Evolutionary conservation across 2,888 invertebrate species (phyloP), one percentile per base, ranked within the genome.

Genomic region (Hyles lineata): DNA sequence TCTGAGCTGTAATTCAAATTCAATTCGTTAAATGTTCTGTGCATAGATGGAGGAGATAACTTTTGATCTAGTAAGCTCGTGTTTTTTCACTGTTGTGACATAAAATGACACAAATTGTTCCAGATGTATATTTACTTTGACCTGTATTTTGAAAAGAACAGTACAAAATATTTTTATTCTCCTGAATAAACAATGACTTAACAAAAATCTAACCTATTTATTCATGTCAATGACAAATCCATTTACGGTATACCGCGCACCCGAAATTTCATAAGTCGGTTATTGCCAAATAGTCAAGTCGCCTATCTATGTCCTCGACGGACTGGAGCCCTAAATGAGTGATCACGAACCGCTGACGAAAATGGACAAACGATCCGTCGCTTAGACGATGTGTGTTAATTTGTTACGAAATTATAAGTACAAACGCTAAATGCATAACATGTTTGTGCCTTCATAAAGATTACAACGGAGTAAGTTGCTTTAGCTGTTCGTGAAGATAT

Each of bases 341-440:
- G 83, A 90, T 92, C 93, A 93, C 93, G 92, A 89, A 77, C 79
- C 77, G 79, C 82, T 83, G 82, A 87, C 88, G 84, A 85, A 90
- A 89, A 90, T 84, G 87, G 88, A 82, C 84, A 86, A 82, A 82
- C 81, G 73, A 76, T 80, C 81, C 79, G 79, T 81, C 83, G 77
- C 82, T 90, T 90, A 90, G 87, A 84, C 77, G 75, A 80, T 76
- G 76, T 78, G 80, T 85, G 90, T 83, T 90, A 91, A 91, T 88
- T 78, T 73, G 76, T 87, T 83, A 81, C 80, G 80, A 85, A 87
- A 85, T 67, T 50, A 50, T 67, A 23, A 23, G 67, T 43, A 50
- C 15, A 43, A 67, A 23, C 67, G 23, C 50, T 43, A 21, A 23
- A 23, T 43, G 7, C 60, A 23, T 21, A 35, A 62, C 19, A 61